These are phyloP conservation scores for Orchestia grillus DNA, from an alignment of 1,140 invertebrate species.

Conservation along the genomic window DNA sequence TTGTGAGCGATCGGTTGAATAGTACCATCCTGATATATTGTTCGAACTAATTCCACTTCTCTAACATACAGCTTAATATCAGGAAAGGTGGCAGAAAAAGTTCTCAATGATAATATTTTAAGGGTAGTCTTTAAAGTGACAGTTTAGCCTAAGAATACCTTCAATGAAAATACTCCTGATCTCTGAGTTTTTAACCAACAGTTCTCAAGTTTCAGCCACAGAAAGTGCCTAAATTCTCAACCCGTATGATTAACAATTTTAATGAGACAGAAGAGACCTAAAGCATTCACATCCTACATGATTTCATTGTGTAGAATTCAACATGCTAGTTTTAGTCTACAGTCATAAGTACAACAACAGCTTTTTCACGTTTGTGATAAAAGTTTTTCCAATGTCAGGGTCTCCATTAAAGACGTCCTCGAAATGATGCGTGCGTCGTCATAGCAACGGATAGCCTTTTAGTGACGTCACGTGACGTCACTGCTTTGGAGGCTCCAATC, in stretches of 20 bases:
- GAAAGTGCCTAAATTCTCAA: no score
- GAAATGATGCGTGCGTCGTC: neutral
- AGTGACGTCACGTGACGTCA: conserved; percentile 35
- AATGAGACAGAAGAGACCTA: no score
- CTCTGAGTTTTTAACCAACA: neutral
- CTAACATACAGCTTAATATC: neutral
- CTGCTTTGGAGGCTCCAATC: neutral
- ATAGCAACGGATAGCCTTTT: conserved; percentile 16
- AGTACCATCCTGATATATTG: neutral
- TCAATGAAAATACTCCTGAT: neutral
- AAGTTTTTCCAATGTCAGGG: neutral
- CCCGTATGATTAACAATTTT: no score
- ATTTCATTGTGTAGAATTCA: neutral
- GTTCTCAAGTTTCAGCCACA: neutral
- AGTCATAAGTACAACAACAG: neutral
- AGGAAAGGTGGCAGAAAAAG: neutral
- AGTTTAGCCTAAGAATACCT: neutral
- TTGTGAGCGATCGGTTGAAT: neutral
- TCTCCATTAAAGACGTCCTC: neutral
- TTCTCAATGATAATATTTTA: neutral
- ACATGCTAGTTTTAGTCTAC: neutral
- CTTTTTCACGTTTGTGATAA: neutral
- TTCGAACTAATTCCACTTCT: neutral
- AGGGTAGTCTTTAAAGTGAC: neutral
- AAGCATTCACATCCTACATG: neutral